Evolutionary conservation across 2,888 invertebrate genomes (phyloP).

Genomic region (Nomada goodeniana): DNA sequence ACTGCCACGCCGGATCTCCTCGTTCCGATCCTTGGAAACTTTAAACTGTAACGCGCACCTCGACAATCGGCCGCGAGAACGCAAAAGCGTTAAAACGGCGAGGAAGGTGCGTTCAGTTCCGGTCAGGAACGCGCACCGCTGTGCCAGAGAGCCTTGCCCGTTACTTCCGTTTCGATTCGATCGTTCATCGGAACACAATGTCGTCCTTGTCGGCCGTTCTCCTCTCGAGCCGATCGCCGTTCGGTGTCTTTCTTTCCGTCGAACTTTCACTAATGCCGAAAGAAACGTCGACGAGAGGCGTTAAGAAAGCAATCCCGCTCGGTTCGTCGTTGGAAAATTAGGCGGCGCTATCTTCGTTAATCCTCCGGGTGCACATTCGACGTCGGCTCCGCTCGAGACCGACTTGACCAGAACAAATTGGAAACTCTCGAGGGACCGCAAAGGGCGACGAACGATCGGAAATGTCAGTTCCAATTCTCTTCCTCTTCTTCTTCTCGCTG

Average conservation of each 20-base stretch:
- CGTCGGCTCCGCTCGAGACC: too few species aligned
- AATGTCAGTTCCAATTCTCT: too few species aligned
- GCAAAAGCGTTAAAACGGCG: background rate
- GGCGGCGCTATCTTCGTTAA: background rate
- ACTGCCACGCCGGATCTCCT: background rate
- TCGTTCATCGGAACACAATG: background rate
- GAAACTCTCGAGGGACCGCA: too few species aligned
- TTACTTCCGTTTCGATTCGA: background rate
- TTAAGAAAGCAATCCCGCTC: background rate
- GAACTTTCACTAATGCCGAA: constrained; percentile 55
- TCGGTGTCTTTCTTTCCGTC: constrained; percentile 35
- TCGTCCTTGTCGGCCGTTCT: constrained; percentile 30
- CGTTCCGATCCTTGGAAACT: background rate
- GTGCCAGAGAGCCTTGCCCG: too few species aligned
- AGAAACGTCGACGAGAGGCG: background rate
- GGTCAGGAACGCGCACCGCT: background rate
- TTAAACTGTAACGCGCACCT: background rate
- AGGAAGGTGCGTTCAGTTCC: background rate
- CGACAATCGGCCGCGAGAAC: background rate
- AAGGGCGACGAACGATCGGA: too few species aligned
- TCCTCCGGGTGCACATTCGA: background rate
- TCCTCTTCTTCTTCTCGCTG: too few species aligned
- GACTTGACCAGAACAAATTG: too few species aligned
- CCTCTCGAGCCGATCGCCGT: constrained; percentile 17
- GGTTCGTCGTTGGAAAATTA: background rate